These are phyloP conservation scores for Drosophila prosaltans DNA, from an alignment of 1,140 invertebrate genomes.

Conservation along the genomic window DNA sequence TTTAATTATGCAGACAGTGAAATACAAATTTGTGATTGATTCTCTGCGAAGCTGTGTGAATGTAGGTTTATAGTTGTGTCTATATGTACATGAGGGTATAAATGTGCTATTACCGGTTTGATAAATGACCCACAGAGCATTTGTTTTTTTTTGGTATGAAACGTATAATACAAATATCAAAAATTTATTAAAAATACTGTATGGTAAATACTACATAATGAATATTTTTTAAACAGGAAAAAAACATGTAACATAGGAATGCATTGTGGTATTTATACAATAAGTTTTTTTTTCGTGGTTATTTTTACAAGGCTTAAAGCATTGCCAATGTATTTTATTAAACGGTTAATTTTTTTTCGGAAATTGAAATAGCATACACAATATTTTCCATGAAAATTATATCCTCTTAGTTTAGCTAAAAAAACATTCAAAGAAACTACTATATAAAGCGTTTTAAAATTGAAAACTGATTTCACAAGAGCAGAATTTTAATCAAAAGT, in stretches of 20 bases:
- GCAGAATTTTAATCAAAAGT: too few species aligned
- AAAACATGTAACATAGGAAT: background rate
- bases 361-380: too few species aligned
- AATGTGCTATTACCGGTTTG: constrained; percentile 22
- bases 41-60: constrained; percentile 19
- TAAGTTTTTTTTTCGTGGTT: too few species aligned
- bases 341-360: too few species aligned
- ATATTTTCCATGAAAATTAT: too few species aligned
- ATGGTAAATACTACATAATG: background rate
- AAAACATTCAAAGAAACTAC: too few species aligned
- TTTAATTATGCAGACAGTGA: constrained; percentile 59
- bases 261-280: background rate
- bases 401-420: too few species aligned
- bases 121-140: constrained; percentile 6
- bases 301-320: too few species aligned
- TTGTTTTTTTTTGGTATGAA: background rate
- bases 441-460: too few species aligned
- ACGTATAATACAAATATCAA: constrained; percentile 1
- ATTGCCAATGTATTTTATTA: too few species aligned
- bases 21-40: constrained; percentile 56
- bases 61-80: background rate
- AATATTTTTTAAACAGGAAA: background rate
- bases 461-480: too few species aligned
- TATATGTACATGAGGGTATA: background rate
- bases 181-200: background rate